Evolutionary conservation across 2,113 vertebrate species (phyloP), one percentile per base, ranked within the genome.

Genomic region (Hippocampus mohnikei): DNA sequence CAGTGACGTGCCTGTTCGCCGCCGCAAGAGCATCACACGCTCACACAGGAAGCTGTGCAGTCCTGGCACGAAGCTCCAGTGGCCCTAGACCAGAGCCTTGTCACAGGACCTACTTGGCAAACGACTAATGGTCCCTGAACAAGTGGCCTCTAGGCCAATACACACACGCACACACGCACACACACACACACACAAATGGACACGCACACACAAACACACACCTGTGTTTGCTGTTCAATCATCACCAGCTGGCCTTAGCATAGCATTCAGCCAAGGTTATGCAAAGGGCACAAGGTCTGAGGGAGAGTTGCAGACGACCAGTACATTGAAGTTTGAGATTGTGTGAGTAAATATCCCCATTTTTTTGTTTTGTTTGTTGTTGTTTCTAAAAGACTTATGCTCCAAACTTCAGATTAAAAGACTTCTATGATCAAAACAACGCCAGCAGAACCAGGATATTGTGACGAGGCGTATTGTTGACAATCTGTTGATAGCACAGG

Each of bases 211-310:
- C 72, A 72, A 81, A 71, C 60, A 20, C 89, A 83, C 85, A 89
- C 84, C 89, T 91, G 89, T 87, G 85, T 55, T 69, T 48, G 73
- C 68, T 73, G 74, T 85, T 67, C 73, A 79, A 83, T 78, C 69
- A 62, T 63, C 84, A 82, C 84, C 85, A 90, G 87, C 88, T 88
- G 87, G 87, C 73, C 83, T 74, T 75, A 80, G 72, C 84, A 73
- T 82, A 61, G 79, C 50, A 64, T 71, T 73, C 72, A 71, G 72
- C 75, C 23, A 81, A 85, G 89, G 89, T 90, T 83, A 86, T n/a
- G 60, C 63, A 80, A 71, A 76, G 87, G 84, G 64, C 87, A 83
- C 23, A 52, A 73, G 72, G 72, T 37, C 63, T 23, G 12, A 25
- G n/a, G 59, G 67, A 23, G 46, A 11, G 23, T 1, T 44, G 42